A percentile compares a stretch with the other conserved stretches of the same genome.
Evolutionary conservation across 2,113 vertebrate genomes (phyloP).

Genomic region (Laticauda laticaudata): DNA sequence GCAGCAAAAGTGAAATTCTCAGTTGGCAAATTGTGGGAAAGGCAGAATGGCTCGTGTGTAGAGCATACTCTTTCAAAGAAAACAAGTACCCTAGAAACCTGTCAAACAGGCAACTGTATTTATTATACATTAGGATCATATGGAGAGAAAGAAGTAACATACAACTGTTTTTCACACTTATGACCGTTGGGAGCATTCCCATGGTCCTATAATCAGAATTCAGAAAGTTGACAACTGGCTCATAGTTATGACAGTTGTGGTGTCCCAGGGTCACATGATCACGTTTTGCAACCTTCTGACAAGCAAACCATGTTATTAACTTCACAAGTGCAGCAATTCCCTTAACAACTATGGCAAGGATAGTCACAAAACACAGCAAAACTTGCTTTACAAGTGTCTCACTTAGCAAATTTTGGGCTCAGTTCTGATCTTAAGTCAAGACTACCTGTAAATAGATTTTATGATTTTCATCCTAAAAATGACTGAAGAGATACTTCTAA

Average conservation of each 20-base stretch:
- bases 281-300: neutral
- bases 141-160: neutral
- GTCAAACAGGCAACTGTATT: neutral
- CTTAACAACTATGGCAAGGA: neutral
- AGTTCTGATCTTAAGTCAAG: neutral
- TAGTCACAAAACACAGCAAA: neutral
- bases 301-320: neutral
- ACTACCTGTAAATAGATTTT: neutral
- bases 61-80: neutral
- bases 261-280: neutral
- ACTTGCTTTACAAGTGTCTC: neutral
- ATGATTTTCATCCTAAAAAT: neutral
- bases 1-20: neutral
- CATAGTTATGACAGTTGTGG: neutral
- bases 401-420: neutral
- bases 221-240: neutral
- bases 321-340: too few species aligned
- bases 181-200: neutral
- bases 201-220: neutral
- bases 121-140: neutral
- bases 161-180: neutral
- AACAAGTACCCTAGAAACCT: neutral
- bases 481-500: neutral
- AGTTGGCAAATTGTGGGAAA: neutral
- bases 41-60: neutral